A percentile compares a stretch with the other conserved stretches of the same genome.
Conservation (phyloP, 2,797 vertebrate genomes). For the Atherinosoma microstoma region DNA sequence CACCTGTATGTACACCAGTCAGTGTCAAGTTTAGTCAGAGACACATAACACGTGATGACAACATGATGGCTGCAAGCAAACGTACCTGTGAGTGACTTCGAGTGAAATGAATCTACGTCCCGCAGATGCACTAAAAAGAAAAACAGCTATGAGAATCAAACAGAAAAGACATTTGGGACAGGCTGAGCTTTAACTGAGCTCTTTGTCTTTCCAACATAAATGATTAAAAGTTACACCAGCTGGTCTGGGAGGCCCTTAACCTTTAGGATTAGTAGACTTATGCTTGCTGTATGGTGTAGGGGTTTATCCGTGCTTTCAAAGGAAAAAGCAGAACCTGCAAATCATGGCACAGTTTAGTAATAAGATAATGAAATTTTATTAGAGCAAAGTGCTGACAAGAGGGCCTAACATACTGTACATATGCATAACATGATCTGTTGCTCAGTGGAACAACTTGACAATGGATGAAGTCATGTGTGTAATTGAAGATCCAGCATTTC, state of each 20-base stretch:
- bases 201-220: neutral
- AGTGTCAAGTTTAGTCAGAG: neutral
- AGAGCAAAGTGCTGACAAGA: slow-evolving; percentile 38
- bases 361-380: slow-evolving; percentile 47
- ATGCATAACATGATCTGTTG: slow-evolving; percentile 59
- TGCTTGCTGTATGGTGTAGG: slow-evolving; percentile 5
- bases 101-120: neutral
- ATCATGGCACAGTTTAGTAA: slow-evolving; percentile 14
- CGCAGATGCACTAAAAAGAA: neutral
- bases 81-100: neutral
- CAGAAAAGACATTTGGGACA: neutral
- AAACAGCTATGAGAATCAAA: neutral
- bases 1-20: neutral
- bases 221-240: neutral
- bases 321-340: slow-evolving; percentile 11
- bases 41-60: neutral
- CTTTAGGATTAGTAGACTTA: neutral
- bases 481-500: slow-evolving; percentile 63
- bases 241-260: neutral
- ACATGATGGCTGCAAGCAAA: neutral
- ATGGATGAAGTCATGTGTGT: slow-evolving; percentile 71
- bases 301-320: slow-evolving; percentile 14
- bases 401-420: slow-evolving; percentile 50
- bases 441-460: slow-evolving; percentile 53
- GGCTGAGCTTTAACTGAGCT: neutral